These are phyloP conservation scores for Dendroctonus ponderosae DNA, from an alignment of 1,140 invertebrate genomes.

Conservation along the genomic window DNA sequence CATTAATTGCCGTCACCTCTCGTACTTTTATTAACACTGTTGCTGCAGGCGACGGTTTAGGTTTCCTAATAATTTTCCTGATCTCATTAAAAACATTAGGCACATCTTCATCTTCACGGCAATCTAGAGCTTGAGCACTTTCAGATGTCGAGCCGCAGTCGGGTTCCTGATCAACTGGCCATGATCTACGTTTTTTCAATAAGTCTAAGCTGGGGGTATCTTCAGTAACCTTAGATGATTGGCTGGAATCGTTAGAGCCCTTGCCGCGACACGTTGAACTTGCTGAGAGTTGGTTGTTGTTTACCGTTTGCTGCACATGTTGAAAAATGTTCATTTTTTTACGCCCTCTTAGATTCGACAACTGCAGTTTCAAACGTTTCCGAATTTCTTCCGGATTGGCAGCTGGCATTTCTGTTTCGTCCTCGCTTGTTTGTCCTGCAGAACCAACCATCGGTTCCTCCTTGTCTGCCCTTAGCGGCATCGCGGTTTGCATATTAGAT, in stretches of 20 bases:
- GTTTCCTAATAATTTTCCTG: slow-evolving; percentile 37
- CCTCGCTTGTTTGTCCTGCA: background rate
- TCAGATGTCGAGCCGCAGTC: too few relatives aligned
- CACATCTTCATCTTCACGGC: slow-evolving; percentile 8
- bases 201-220: too few relatives aligned
- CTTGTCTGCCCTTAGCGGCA: too few relatives aligned
- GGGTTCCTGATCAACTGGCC: too few relatives aligned
- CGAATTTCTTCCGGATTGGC: slow-evolving; percentile 36
- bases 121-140: background rate
- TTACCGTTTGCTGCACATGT: too few relatives aligned
- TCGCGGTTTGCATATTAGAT: too few relatives aligned
- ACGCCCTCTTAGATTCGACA: slow-evolving; percentile 36
- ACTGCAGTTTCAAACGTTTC: slow-evolving; percentile 38
- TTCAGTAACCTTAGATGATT: too few relatives aligned
- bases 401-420: background rate
- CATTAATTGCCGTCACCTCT: background rate
- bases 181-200: too few relatives aligned
- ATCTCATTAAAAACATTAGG: slow-evolving; percentile 32
- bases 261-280: too few relatives aligned
- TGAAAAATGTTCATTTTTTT: slow-evolving; percentile 33
- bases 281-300: too few relatives aligned
- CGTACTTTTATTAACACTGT: background rate
- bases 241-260: too few relatives aligned
- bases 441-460: too few relatives aligned
- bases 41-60: slow-evolving; percentile 5